phyloP scores from a whole-genome alignment of 2,797 vertebrate species.

The Falco cherrug region DNA sequence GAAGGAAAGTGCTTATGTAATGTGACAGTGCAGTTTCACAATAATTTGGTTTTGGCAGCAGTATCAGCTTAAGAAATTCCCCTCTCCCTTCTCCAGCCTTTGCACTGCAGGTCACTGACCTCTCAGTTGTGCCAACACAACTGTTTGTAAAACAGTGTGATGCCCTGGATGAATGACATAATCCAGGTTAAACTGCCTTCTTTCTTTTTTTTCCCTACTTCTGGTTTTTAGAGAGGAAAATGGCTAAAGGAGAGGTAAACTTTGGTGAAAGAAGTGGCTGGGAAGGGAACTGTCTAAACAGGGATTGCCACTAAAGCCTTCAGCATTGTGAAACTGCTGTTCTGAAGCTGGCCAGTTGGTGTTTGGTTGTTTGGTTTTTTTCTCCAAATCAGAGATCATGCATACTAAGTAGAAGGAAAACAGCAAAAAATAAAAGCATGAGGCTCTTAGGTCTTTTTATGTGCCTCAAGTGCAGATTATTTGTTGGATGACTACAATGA shows the following conservation, averaged over 20 bases:
- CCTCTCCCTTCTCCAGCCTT: neutral
- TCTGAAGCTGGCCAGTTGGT: neutral
- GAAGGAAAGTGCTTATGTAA: constrained; percentile 3
- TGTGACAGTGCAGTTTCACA: constrained; percentile 5
- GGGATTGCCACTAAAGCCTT: neutral
- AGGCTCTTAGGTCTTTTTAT: neutral
- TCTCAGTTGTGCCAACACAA: neutral
- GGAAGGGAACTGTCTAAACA: neutral
- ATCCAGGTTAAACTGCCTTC: neutral
- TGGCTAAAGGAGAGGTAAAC: neutral
- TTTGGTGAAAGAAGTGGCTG: neutral
- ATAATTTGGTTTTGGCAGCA: constrained; percentile 35
- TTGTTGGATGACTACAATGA: neutral
- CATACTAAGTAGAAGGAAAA: neutral
- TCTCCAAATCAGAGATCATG: neutral
- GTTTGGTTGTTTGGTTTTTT: neutral
- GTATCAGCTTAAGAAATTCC: constrained; percentile 26
- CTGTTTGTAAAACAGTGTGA: constrained; percentile 23
- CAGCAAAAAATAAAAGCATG: neutral
- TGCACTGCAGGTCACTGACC: neutral
- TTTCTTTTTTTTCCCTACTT: neutral
- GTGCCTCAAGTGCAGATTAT: neutral
- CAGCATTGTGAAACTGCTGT: neutral
- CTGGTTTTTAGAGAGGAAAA: neutral
- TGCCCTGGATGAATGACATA: constrained; percentile 1